phyloP scores from a whole-genome alignment of 2,888 invertebrate genomes.

The Archips xylosteana region DNA sequence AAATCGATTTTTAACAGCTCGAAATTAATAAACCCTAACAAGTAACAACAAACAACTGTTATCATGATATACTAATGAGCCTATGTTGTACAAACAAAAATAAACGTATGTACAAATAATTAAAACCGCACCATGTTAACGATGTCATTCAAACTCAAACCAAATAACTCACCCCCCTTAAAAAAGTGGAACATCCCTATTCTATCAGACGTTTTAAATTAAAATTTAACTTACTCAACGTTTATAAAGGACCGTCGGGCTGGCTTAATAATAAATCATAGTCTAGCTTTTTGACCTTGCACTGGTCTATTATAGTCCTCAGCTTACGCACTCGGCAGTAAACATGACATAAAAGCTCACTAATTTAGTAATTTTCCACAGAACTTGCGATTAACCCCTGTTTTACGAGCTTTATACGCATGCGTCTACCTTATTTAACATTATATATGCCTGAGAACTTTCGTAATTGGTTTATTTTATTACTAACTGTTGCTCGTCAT shows the following conservation, averaged over 20 bases:
- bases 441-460: constrained; percentile 7
- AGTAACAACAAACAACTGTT: too few relatives aligned
- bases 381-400: constrained; percentile 32
- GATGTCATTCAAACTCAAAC: too few relatives aligned
- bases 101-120: not conserved
- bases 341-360: constrained; percentile 33
- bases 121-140: too few relatives aligned
- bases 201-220: not conserved
- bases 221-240: too few relatives aligned
- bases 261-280: constrained; percentile 30
- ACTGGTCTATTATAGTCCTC: constrained; percentile 19
- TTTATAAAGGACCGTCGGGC: constrained; percentile 18
- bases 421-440: constrained; percentile 5
- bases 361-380: constrained; percentile 26
- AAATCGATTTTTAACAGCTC: too few relatives aligned
- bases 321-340: constrained; percentile 28
- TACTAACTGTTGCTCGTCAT: not conserved
- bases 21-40: too few relatives aligned
- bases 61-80: too few relatives aligned
- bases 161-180: too few relatives aligned
- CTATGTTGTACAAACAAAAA: too few relatives aligned
- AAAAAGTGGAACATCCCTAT: too few relatives aligned
- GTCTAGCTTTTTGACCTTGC: constrained; percentile 36
- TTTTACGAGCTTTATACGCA: constrained; percentile 24
- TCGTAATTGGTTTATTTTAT: constrained; percentile 11